Conservation (phyloP, 2,797 vertebrate species). For the Cheracebus regulus region DNA sequence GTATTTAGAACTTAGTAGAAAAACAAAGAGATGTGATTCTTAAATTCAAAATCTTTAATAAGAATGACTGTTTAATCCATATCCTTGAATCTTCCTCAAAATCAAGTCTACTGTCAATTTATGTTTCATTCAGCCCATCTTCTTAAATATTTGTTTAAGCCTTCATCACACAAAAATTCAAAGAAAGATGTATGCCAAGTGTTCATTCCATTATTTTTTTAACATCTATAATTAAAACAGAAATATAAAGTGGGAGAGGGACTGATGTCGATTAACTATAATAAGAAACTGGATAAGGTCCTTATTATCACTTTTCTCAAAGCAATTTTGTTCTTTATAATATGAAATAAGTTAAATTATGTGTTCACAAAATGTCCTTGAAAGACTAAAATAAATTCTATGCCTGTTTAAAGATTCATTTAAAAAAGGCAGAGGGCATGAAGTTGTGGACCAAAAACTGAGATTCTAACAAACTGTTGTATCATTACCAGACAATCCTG, state of each 20-base stretch:
- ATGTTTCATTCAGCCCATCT: not conserved
- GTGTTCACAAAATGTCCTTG: not conserved
- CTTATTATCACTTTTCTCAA: not conserved
- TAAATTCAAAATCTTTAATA: conserved; percentile 33
- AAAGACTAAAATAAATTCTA: conserved; percentile 23
- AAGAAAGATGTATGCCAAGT: not conserved
- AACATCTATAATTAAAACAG: conserved; percentile 5
- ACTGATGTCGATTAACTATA: not conserved
- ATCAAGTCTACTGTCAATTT: not conserved
- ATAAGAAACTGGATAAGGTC: not conserved
- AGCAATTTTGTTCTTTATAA: conserved; percentile 10
- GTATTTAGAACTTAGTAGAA: conserved; percentile 43
- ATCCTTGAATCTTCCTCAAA: conserved; percentile 19
- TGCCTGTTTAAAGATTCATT: not conserved
- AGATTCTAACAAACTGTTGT: not conserved
- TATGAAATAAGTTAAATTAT: not conserved
- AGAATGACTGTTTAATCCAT: not conserved
- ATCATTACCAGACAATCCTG: not conserved
- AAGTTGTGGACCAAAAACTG: not conserved
- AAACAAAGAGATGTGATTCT: not conserved
- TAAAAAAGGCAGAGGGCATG: not conserved
- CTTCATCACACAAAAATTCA: not conserved
- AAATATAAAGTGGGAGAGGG: not conserved
- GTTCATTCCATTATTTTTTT: not conserved
- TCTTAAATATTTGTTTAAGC: conserved; percentile 49